Percentiles rank a stretch among this genome's conserved stretches.
Evolutionary conservation across 1,140 invertebrate genomes (phyloP).

Genomic region (Drosophila serrata): DNA sequence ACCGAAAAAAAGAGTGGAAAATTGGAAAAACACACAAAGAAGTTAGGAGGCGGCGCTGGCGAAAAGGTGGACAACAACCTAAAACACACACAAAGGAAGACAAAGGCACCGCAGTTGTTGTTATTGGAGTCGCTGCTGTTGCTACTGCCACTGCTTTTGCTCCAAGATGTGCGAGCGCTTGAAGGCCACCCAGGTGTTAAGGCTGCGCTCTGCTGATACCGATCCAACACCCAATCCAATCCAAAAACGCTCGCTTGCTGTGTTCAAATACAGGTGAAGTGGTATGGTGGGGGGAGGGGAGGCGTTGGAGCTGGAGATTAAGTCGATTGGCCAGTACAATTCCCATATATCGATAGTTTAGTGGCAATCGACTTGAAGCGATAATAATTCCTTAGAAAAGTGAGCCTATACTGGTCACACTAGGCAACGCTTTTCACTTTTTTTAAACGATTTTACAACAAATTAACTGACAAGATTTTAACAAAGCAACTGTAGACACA

Average conservation of each 20-base stretch:
- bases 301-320: slow-evolving; percentile 10
- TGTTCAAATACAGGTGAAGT: slow-evolving; percentile 5
- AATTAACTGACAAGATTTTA: too few species aligned
- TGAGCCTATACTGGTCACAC: background rate
- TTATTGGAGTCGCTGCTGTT: background rate
- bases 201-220: slow-evolving; percentile 24
- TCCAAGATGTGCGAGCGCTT: slow-evolving; percentile 29
- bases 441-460: background rate
- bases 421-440: background rate
- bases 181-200: slow-evolving; percentile 44
- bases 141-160: slow-evolving; percentile 1
- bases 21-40: slow-evolving; percentile 11
- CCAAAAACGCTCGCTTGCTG: slow-evolving; percentile 13
- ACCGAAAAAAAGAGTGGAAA: background rate
- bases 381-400: background rate
- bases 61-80: background rate
- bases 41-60: slow-evolving; percentile 10
- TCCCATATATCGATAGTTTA: background rate
- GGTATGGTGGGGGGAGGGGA: background rate
- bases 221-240: slow-evolving; percentile 2
- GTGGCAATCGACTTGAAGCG: background rate
- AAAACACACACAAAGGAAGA: slow-evolving; percentile 24
- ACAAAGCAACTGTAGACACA: too few species aligned
- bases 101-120: slow-evolving; percentile 26
- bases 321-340: background rate